Evolutionary conservation across 2,797 vertebrate genomes (phyloP).

Genomic region (Sebastes steindachneri): DNA sequence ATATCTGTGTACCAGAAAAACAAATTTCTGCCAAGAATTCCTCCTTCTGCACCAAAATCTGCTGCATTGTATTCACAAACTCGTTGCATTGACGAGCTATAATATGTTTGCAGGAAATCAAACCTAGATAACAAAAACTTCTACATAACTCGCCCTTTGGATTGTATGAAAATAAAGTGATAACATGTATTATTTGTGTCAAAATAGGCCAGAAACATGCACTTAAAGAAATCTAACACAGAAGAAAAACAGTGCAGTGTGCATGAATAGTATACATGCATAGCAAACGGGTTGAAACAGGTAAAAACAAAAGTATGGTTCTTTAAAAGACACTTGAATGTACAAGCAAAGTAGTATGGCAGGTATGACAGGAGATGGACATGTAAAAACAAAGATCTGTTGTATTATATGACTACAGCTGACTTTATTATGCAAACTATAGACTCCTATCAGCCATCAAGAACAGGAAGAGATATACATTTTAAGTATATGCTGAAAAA

Average conservation of each 20-base stretch:
- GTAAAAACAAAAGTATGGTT: neutral
- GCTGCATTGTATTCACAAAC: neutral
- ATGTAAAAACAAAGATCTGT: neutral
- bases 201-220: neutral
- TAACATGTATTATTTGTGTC: no score
- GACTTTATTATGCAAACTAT: neutral
- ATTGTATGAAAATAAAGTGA: neutral
- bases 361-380: neutral
- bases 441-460: neutral
- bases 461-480: neutral
- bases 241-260: neutral
- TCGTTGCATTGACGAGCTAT: neutral
- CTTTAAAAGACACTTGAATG: neutral
- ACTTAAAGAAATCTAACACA: neutral
- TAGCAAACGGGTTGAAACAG: neutral
- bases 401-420: neutral
- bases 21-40: neutral
- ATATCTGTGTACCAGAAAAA: neutral
- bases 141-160: neutral
- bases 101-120: neutral
- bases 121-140: no score
- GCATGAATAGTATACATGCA: neutral
- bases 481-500: neutral
- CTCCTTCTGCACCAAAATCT: neutral
- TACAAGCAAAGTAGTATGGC: neutral